Base-by-base conservation (phyloP, 2,888 invertebrate genomes). In the Actias luna region DNA sequence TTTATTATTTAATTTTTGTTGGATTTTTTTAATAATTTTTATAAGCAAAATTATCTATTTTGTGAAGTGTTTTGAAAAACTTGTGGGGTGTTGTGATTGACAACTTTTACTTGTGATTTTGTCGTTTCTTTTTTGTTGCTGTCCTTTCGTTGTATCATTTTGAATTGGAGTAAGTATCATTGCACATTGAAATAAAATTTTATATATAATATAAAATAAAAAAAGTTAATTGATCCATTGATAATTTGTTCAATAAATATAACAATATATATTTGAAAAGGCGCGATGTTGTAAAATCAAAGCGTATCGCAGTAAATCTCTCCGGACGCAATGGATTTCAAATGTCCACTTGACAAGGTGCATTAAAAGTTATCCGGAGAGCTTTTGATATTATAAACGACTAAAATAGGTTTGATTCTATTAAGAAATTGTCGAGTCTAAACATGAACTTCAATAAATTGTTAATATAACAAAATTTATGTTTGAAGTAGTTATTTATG, bases 51-150 rank as follows among this genome's bases (percentile, higher is more conserved):
- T 67, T 59, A 61, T 69, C 67, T 67, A 65, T 67, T 68, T 69
- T 64, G 82, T 76, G 77, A 77, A 78, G 80, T 80, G 78, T 71
- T 69, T 64, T 66, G 69, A 72, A 69, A 71, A 81, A 83, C 76
- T 87, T 84, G 91, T 91, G 92, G 87, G 85, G 87, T 89, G 88
- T 85, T 89, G 55, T 84, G 91, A 91, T 89, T 80, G 82, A 82
- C 77, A 77, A 81, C 71, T 74, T 67, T 66, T 79, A 12, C 22
- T 83, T 83, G 86, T 84, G 85, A 76, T 80, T 80, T 76, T 67
- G 64, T 70, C 72, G 55, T 29, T 29, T 27, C 72, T 75, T 77
- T 74, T 73, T 75, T 67, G 76, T 69, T 71, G 78, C 80, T 73
- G 79, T 78, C 79, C 72, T 75, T 73, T 74, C 76, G 78, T 75